phyloP scores from a whole-genome alignment of 2,113 vertebrate species.

The Anhinga anhinga region DNA sequence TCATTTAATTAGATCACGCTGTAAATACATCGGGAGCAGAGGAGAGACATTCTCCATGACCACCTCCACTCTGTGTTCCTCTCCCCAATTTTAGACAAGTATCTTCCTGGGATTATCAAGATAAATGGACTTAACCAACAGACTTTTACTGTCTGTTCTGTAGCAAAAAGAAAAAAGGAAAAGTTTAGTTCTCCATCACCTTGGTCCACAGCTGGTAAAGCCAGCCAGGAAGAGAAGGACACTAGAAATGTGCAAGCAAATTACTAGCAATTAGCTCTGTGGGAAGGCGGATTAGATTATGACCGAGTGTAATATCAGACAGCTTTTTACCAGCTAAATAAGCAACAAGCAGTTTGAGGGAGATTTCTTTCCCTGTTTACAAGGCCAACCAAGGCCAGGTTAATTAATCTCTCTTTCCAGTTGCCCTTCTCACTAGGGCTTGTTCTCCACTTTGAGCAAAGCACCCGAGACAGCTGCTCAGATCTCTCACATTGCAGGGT shows the following conservation, averaged over 20 bases:
- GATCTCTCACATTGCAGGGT: constrained; percentile 35
- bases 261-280: constrained; percentile 16
- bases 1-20: constrained; percentile 53
- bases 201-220: background rate
- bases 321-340: constrained; percentile 48
- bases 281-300: constrained; percentile 14
- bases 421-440: constrained; percentile 50
- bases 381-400: constrained; percentile 43
- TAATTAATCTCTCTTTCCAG: constrained; percentile 61
- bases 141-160: background rate
- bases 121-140: background rate
- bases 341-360: constrained; percentile 39
- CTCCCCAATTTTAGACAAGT: background rate
- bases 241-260: background rate
- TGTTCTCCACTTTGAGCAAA: constrained; percentile 45
- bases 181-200: background rate
- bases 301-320: background rate
- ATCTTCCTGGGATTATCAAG: background rate
- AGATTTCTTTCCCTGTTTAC: constrained; percentile 15
- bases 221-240: background rate
- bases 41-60: background rate
- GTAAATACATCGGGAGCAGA: background rate
- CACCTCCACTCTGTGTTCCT: background rate
- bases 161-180: background rate
- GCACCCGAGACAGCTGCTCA: constrained; percentile 43